phyloP scores from a whole-genome alignment of 2,797 vertebrate species.

The Lagocephalus sceleratus region DNA sequence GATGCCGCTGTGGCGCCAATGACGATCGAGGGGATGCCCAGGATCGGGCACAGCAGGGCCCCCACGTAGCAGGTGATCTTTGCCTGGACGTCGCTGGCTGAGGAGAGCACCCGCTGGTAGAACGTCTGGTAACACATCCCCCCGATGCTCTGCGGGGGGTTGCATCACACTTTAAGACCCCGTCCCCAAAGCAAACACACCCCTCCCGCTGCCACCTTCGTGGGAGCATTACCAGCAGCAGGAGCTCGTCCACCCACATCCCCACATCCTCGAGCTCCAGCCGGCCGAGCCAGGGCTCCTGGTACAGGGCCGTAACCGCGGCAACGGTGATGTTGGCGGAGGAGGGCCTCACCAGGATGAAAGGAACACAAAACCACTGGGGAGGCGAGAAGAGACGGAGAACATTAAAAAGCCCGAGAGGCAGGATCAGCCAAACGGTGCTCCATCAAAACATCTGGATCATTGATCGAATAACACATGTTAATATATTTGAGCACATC shows the following conservation, averaged over 20 bases:
- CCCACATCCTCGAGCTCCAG: slow-evolving; percentile 60
- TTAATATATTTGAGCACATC: not conserved
- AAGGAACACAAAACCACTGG: slow-evolving; percentile 71
- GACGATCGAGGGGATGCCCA: slow-evolving; percentile 47
- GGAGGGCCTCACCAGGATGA: slow-evolving; percentile 66
- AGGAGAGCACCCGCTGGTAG: slow-evolving; percentile 53
- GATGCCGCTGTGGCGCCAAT: slow-evolving; percentile 47
- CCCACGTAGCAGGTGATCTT: slow-evolving; percentile 46
- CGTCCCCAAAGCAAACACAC: no score
- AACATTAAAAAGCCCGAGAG: not conserved
- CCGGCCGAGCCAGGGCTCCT: slow-evolving; percentile 72
- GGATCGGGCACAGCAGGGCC: slow-evolving; percentile 29
- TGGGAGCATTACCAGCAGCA: slow-evolving; percentile 36
- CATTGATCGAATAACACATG: no score
- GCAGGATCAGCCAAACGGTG: no score
- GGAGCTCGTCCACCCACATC: slow-evolving; percentile 68
- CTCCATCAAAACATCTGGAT: no score
- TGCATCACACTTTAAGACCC: not conserved
- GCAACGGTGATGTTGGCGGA: slow-evolving; percentile 62
- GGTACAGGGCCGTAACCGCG: slow-evolving; percentile 55
- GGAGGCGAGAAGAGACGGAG: not conserved
- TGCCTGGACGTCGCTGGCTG: slow-evolving; percentile 35
- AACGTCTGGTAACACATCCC: slow-evolving; percentile 53
- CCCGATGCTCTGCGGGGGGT: slow-evolving; percentile 23
- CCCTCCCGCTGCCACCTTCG: no score